Percentiles rank a stretch among this genome's conserved stretches.
Conservation (phyloP, 2,797 vertebrate species). For the Catharus ustulatus region DNA sequence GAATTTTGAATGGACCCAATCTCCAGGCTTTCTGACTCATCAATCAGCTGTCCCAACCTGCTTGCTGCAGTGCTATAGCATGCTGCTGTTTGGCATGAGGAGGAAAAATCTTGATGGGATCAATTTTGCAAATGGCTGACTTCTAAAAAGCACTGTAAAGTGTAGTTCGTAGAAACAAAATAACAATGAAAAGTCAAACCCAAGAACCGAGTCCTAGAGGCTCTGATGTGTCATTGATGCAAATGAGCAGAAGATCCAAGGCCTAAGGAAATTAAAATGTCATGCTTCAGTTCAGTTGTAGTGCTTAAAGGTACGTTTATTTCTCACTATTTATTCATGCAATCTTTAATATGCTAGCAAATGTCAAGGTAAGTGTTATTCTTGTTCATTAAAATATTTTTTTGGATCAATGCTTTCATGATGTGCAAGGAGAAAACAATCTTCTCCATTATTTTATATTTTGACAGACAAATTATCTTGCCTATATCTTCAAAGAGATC, state of each 20-base stretch:
- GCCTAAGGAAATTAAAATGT: conserved; percentile 56
- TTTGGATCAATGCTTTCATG: conserved; percentile 45
- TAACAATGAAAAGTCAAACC: not conserved
- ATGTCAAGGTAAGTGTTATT: conserved; percentile 67
- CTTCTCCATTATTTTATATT: conserved; percentile 34
- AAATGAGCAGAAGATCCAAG: conserved; percentile 44
- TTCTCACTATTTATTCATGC: conserved; percentile 42
- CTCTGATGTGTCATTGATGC: conserved; percentile 1
- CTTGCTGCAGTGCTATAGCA: not conserved
- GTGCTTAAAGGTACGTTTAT: conserved; percentile 58
- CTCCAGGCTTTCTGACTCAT: not conserved
- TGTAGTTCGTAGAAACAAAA: not conserved
- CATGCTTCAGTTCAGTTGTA: conserved; percentile 37
- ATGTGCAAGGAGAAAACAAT: conserved; percentile 36
- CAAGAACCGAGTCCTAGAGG: not conserved
- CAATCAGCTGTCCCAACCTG: not conserved
- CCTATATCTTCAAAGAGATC: conserved; percentile 12
- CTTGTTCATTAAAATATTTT: conserved; percentile 64
- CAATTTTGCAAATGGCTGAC: not conserved
- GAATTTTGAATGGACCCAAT: not conserved
- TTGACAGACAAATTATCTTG: conserved; percentile 48
- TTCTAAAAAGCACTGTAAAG: not conserved
- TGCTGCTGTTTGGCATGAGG: not conserved
- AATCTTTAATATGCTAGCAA: conserved; percentile 1
- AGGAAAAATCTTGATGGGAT: not conserved